Evolutionary conservation across 1,140 invertebrate species (phyloP).

Genomic region (Pseudomyrmex cubaensis): DNA sequence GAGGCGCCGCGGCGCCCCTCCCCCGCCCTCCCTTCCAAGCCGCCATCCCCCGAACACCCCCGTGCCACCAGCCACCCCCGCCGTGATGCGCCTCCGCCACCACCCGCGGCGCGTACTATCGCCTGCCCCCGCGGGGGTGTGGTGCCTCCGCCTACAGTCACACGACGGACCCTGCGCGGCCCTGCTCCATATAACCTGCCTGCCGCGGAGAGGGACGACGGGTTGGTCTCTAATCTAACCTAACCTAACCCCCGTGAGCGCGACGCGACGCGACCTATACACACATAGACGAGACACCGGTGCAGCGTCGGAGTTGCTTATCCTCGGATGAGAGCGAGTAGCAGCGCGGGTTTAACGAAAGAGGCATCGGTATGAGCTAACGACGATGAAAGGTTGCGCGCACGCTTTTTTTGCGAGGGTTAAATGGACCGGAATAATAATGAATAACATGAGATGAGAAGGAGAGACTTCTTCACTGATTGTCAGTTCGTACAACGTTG

Average conservation of each 20-base stretch:
- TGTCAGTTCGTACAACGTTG: too few relatives aligned
- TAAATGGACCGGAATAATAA: background rate
- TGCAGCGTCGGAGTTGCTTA: constrained; percentile 28
- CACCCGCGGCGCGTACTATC: constrained; percentile 69
- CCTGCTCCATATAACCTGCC: constrained; percentile 71
- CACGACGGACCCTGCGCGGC: constrained; percentile 76
- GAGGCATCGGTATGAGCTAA: background rate
- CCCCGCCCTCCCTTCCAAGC: constrained; percentile 67
- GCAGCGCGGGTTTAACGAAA: background rate
- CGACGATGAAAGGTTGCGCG: background rate
- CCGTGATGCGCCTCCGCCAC: constrained; percentile 40
- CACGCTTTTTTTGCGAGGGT: background rate
- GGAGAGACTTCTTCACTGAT: too few relatives aligned
- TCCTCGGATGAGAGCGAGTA: background rate
- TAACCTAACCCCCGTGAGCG: background rate
- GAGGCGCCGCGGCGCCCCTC: constrained; percentile 80
- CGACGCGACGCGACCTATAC: background rate
- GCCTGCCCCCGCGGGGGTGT: constrained; percentile 78
- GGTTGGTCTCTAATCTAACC: constrained; percentile 58
- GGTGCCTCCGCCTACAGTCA: constrained; percentile 83
- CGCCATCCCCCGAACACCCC: constrained; percentile 48
- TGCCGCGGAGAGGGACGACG: constrained; percentile 52
- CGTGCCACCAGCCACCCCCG: constrained; percentile 65
- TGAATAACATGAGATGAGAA: background rate
- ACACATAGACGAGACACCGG: constrained; percentile 1